Conservation (phyloP, 2,888 invertebrate species). For the Harpagoxenus sublaevis region DNA sequence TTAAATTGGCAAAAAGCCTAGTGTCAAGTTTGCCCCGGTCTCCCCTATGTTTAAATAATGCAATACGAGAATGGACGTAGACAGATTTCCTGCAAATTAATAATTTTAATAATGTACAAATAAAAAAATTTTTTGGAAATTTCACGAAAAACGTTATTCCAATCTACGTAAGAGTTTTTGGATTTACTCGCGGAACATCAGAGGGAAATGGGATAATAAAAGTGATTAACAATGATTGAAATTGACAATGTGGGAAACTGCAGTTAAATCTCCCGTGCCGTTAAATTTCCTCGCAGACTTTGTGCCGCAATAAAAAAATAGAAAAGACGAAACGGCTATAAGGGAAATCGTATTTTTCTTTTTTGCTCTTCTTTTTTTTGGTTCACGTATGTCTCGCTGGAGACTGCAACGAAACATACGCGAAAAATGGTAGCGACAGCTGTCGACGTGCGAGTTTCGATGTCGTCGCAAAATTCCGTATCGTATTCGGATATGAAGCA, state of each 20-base stretch:
- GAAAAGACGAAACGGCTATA: slow-evolving; percentile 6
- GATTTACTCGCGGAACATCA: background rate
- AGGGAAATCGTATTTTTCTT: slow-evolving; percentile 35
- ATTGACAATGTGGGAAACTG: background rate
- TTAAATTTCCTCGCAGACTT: slow-evolving; percentile 33
- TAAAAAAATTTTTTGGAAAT: background rate
- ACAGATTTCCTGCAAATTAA: background rate
- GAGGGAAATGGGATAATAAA: background rate
- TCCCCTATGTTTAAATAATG: background rate
- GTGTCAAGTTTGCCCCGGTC: too few relatives aligned
- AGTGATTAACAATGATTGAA: slow-evolving; percentile 16
- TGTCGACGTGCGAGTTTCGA: slow-evolving; percentile 55
- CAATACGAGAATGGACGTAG: background rate
- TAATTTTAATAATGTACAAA: background rate
- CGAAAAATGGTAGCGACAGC: slow-evolving; percentile 55
- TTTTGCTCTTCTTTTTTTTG: slow-evolving; percentile 16
- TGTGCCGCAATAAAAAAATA: slow-evolving; percentile 6
- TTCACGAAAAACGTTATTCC: background rate
- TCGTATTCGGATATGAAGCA: slow-evolving; percentile 46
- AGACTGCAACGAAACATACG: slow-evolving; percentile 46
- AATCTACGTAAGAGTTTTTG: background rate
- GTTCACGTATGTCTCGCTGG: slow-evolving; percentile 34
- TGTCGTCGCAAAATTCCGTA: slow-evolving; percentile 47
- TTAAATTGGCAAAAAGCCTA: too few relatives aligned
- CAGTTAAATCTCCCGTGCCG: background rate